phyloP scores from a whole-genome alignment of 2,888 invertebrate genomes.

The Lapara coniferarum region DNA sequence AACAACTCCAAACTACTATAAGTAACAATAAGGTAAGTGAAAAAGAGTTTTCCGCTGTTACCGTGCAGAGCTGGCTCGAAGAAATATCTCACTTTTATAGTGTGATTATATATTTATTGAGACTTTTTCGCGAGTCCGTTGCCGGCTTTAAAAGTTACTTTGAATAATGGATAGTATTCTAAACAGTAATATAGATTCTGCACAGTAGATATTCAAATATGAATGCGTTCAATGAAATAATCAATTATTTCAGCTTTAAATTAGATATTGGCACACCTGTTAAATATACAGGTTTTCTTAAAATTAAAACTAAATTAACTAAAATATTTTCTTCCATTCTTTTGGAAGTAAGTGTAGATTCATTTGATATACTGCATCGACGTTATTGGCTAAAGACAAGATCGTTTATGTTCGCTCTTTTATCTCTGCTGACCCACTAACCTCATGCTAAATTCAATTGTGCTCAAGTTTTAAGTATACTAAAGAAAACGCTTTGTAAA shows the following conservation, averaged over 20 bases:
- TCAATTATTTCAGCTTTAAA: too few relatives aligned
- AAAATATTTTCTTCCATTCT: not conserved
- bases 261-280: too few relatives aligned
- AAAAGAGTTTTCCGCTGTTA: conserved; percentile 7
- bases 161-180: too few relatives aligned
- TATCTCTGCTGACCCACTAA: conserved; percentile 28
- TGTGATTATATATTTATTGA: not conserved
- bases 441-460: not conserved
- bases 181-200: too few relatives aligned
- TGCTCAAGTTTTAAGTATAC: not conserved
- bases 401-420: conserved; percentile 30
- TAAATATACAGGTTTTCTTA: too few relatives aligned
- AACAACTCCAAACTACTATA: conserved; percentile 36
- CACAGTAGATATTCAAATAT: too few relatives aligned
- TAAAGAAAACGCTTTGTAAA: conserved; percentile 6
- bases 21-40: conserved; percentile 36
- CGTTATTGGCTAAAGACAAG: conserved; percentile 21
- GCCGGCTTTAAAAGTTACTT: too few relatives aligned
- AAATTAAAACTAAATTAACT: too few relatives aligned
- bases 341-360: conserved; percentile 2
- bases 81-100: not conserved
- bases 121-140: not conserved
- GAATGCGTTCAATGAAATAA: too few relatives aligned
- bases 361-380: not conserved
- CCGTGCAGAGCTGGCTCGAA: not conserved